A percentile compares a stretch with the other conserved stretches of the same genome.
Conservation (phyloP, 2,113 vertebrate species). For the Gadus macrocephalus region DNA sequence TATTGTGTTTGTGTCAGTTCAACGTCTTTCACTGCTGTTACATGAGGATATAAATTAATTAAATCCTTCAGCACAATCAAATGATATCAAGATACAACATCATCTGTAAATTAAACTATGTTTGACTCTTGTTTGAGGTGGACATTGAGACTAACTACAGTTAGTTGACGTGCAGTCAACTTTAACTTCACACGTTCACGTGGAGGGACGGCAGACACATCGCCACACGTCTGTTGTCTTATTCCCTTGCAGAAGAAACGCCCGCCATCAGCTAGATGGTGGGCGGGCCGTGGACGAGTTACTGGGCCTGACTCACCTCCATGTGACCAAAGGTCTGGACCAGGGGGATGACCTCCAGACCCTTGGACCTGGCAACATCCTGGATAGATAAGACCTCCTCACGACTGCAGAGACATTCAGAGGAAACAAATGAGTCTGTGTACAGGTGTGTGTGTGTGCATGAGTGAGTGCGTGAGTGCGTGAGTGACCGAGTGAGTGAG, state of each 20-base stretch:
- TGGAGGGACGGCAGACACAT: too few species aligned
- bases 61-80: too few species aligned
- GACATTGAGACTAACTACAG: background rate
- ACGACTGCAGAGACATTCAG: conserved; percentile 61
- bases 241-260: background rate
- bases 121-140: background rate
- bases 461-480: too few species aligned
- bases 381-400: conserved; percentile 78
- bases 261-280: background rate
- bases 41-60: too few species aligned
- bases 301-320: conserved; percentile 77
- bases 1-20: too few species aligned
- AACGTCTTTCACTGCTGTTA: too few species aligned
- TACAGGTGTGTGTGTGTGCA: background rate
- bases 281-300: background rate
- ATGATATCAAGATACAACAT: too few species aligned
- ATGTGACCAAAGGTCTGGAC: conserved; percentile 96
- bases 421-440: background rate
- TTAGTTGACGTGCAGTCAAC: too few species aligned
- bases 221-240: background rate
- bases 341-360: conserved; percentile 86
- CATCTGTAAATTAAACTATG: background rate
- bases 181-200: background rate
- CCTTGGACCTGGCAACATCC: conserved; percentile 66
- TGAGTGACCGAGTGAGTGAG: background rate